Evolutionary conservation across 1,140 invertebrate species (phyloP).

Genomic region (Zaprionus inermis): DNA sequence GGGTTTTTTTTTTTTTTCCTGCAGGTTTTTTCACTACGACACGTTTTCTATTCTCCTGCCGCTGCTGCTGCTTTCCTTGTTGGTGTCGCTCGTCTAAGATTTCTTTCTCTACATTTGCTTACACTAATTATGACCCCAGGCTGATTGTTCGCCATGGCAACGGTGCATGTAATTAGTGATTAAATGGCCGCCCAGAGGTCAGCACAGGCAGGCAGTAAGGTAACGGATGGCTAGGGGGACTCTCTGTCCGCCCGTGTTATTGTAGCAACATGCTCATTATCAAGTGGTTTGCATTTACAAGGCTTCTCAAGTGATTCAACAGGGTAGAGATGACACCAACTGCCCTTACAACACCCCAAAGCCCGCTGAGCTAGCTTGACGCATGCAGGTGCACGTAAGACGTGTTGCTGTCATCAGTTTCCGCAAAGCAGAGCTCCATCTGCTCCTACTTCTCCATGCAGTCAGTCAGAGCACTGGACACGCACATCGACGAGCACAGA

Average conservation of each 20-base stretch:
- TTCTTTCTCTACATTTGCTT: slow-evolving; percentile 78
- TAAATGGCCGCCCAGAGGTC: slow-evolving; percentile 79
- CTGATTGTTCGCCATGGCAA: slow-evolving; percentile 50
- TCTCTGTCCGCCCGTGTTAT: slow-evolving; percentile 32
- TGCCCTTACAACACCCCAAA: no score
- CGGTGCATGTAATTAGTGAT: slow-evolving; percentile 80
- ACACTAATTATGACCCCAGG: slow-evolving; percentile 80
- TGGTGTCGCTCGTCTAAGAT: slow-evolving; percentile 47
- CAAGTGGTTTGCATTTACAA: slow-evolving; percentile 69
- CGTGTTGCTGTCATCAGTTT: slow-evolving; percentile 10
- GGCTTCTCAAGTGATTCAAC: slow-evolving; percentile 56
- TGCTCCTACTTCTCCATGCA: no score
- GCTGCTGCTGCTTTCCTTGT: not conserved
- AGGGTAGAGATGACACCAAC: slow-evolving; percentile 6
- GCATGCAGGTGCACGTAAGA: no score
- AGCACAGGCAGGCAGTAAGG: slow-evolving; percentile 35
- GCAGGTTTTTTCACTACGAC: not conserved
- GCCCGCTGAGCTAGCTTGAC: no score
- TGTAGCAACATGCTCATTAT: slow-evolving; percentile 73
- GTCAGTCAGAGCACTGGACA: not conserved
- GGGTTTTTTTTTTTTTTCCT: slow-evolving; percentile 2
- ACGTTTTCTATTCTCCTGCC: slow-evolving; percentile 27
- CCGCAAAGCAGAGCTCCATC: not conserved
- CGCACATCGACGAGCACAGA: slow-evolving; percentile 34
- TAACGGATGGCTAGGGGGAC: no score